Base-by-base conservation (phyloP, 1,140 invertebrate species). In the Probaryconus sp. region DNA sequence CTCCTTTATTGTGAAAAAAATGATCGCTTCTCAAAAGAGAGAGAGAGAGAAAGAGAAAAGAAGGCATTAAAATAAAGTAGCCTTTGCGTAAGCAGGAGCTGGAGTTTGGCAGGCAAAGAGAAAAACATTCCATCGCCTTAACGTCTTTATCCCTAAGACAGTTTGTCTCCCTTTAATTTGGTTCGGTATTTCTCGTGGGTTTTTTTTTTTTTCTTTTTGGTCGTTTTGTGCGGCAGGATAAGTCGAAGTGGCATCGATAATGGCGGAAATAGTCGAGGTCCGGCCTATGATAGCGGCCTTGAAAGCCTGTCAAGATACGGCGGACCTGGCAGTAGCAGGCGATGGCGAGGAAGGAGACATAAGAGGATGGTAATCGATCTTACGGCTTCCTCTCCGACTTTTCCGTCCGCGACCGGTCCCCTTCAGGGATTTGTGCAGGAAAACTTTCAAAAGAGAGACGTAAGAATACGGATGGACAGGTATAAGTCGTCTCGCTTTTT, bases 281-380 rank as follows among this genome's bases (percentile, higher is more conserved):
- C 42, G 40, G 68, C 47, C 26, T 45, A 48, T 48, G 74, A 68
- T 68, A 60, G 60, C 43, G 37, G 47, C 56, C 18, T 40, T 43
- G 63, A 72, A 72, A 64, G 56, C 50, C 16, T 14, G 33, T 10
- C 31, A 26, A 43, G 68, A 51, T 50, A 76, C 43, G 56, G 42
- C 17, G 16, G 33, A 18, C n/a, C 40, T 14, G 14, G 18, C n/a
- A n/a, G n/a, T n/a, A n/a, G n/a, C n/a, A n/a, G n/a, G n/a, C n/a
- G n/a, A n/a, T n/a, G n/a, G n/a, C n/a, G n/a, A n/a, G n/a, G n/a
- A n/a, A n/a, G 6, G 38, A 55, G 18, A 16, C 35, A 37, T 16
- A 42, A 35, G 48, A 48, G 65, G 53, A 51, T 55, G 63, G 63
- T 63, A 78, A 78, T 78, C 71, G 76, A 78, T 78, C 76, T 75